These are phyloP conservation scores for Triops cancriformis DNA, from an alignment of 1,140 invertebrate species.

Conservation along the genomic window DNA sequence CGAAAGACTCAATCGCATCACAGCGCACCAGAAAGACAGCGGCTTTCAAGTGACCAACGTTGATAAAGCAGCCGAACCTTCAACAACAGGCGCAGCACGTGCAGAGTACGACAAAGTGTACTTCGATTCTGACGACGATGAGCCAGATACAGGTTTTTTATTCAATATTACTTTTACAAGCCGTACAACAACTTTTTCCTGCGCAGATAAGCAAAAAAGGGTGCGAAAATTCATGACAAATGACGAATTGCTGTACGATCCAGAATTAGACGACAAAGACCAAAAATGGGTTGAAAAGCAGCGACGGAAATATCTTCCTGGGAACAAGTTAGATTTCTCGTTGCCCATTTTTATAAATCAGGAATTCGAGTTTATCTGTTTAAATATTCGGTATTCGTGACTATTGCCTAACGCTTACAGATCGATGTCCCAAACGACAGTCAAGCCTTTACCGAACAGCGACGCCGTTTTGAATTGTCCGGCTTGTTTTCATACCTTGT, in stretches of 20 bases:
- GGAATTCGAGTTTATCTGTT: too few relatives aligned
- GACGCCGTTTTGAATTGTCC: constrained; percentile 57
- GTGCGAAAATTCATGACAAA: constrained; percentile 35
- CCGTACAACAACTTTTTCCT: too few relatives aligned
- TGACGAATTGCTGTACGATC: constrained; percentile 52
- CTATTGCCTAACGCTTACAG: neutral
- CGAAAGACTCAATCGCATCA: constrained; percentile 12
- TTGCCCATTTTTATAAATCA: too few relatives aligned
- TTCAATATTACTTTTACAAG: too few relatives aligned
- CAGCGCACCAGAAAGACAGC: constrained; percentile 15
- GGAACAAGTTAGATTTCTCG: neutral
- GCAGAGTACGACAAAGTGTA: constrained; percentile 42
- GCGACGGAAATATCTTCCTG: constrained; percentile 35
- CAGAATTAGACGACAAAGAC: constrained; percentile 49
- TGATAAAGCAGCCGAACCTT: neutral
- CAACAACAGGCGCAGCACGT: constrained; percentile 22
- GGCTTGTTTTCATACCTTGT: constrained; percentile 51
- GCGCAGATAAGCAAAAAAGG: constrained; percentile 25
- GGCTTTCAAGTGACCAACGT: neutral
- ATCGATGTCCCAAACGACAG: neutral
- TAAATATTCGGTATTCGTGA: too few relatives aligned
- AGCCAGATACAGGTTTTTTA: constrained; percentile 30
- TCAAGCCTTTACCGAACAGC: constrained; percentile 36
- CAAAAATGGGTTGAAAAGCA: constrained; percentile 48
- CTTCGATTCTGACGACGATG: constrained; percentile 46